phyloP scores from a whole-genome alignment of 2,113 vertebrate species.

The Coryphaenoides rupestris region DNA sequence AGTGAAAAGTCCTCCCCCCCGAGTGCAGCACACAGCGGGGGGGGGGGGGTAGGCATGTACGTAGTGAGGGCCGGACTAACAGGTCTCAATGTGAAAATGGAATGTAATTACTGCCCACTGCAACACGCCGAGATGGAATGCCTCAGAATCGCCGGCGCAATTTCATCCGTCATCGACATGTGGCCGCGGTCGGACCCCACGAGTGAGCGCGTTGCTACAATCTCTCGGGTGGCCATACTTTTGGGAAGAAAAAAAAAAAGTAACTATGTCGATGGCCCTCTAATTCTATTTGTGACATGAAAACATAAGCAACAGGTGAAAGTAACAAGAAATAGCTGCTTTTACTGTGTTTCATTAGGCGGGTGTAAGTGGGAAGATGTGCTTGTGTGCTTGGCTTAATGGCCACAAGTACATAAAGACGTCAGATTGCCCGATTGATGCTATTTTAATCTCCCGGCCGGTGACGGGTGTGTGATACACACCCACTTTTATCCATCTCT shows the following conservation, averaged over 20 bases:
- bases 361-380: background rate
- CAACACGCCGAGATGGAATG: constrained; percentile 1
- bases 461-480: background rate
- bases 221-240: background rate
- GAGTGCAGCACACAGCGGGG: no score
- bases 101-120: background rate
- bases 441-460: background rate
- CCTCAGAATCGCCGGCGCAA: background rate
- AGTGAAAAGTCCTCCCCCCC: no score
- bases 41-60: no score
- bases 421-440: background rate
- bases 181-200: background rate
- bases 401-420: background rate
- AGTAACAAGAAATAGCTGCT: no score
- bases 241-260: no score
- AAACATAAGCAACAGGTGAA: background rate
- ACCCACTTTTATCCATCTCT: background rate
- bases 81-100: background rate
- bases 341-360: background rate
- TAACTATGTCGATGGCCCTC: background rate
- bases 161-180: background rate
- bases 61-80: background rate
- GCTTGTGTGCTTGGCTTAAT: background rate
- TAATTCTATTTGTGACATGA: constrained; percentile 1
- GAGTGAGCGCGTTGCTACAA: background rate